A percentile compares a stretch with the other conserved stretches of the same genome.
These are phyloP conservation scores for Isotomurus palustris DNA, from an alignment of 2,888 invertebrate genomes.

Conservation along the genomic window DNA sequence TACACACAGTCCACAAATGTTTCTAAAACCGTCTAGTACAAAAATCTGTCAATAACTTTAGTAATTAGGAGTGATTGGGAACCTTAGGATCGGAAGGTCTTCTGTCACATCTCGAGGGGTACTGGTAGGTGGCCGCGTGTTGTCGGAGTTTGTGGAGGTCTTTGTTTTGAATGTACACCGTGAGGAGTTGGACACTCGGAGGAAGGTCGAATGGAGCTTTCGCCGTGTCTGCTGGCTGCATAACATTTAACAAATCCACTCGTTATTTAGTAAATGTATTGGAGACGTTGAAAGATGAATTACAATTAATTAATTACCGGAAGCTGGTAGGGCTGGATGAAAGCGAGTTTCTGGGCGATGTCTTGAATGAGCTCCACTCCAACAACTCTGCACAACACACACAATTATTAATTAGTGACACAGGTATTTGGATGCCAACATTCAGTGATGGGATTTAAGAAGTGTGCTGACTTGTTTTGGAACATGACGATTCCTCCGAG, in stretches of 20 bases:
- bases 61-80: too few relatives aligned
- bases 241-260: not conserved
- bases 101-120: slow-evolving; percentile 27
- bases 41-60: too few relatives aligned
- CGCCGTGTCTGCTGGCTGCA: slow-evolving; percentile 62
- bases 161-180: slow-evolving; percentile 66
- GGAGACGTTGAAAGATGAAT: not conserved
- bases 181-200: slow-evolving; percentile 71
- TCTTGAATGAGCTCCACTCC: slow-evolving; percentile 70
- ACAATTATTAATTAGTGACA: too few relatives aligned
- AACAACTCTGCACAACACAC: slow-evolving; percentile 60
- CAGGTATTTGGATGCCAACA: not conserved
- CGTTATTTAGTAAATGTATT: not conserved
- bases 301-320: slow-evolving; percentile 53
- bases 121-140: slow-evolving; percentile 31
- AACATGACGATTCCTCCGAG: slow-evolving; percentile 80
- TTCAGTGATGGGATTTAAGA: not conserved
- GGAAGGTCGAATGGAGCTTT: slow-evolving; percentile 67
- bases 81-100: too few relatives aligned
- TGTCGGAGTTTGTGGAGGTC: slow-evolving; percentile 51
- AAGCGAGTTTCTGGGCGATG: slow-evolving; percentile 71
- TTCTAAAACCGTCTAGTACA: too few relatives aligned
- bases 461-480: slow-evolving; percentile 71
- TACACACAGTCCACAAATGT: too few relatives aligned
- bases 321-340: slow-evolving; percentile 77